Base-by-base conservation (phyloP, 2,888 invertebrate genomes). In the Thecocarcelia acutangulata region DNA sequence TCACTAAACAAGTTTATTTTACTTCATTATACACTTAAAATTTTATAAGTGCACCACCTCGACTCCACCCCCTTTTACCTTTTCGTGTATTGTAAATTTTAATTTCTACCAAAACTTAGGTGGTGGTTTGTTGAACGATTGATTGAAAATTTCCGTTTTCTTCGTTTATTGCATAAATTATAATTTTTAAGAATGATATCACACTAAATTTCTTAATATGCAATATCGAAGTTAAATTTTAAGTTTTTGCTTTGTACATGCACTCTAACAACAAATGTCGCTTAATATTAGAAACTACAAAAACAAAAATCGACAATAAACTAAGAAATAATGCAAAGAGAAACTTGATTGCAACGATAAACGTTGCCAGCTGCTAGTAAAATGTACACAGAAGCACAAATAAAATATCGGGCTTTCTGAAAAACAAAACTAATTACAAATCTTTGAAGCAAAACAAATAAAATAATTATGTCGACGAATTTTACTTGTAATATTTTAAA, bases 291-390 rank as follows among this genome's bases (percentile, higher is more conserved):
- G 37, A 3, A 19, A 37, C 9, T 52, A 15, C 44, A 76, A 44
- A 42, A 69, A 76, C 68, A 68, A 76, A 24, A 68, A 44, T 52
- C 68, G 46, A 48, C 50, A 69, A 54, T 54, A 63, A 61, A 56
- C 56, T 56, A 19, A 37, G 37, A 37, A 50, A 17, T 37, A 56
- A 12, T 13, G 19, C 19, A 37, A 13, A 56, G 56, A 13, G 6
- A 37, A 54, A 33, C 33, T 33, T 28, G 8, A 52, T 33, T 54
- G 33, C 33, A 52, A 28, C n/a, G 11, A 33, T 11, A 33, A 33
- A 9, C 9, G 54, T 33, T 54, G 24, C 54, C 54, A 54, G 11
- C 9, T 33, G 21, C 0, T 54, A 33, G 15, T 12, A 33, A 28
- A 15, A 33, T 15, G 11, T 15, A 8, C 33, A 5, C 33, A 33